These are phyloP conservation scores for Premnoplex brunnescens DNA, from an alignment of 2,797 vertebrate genomes.

Conservation along the genomic window DNA sequence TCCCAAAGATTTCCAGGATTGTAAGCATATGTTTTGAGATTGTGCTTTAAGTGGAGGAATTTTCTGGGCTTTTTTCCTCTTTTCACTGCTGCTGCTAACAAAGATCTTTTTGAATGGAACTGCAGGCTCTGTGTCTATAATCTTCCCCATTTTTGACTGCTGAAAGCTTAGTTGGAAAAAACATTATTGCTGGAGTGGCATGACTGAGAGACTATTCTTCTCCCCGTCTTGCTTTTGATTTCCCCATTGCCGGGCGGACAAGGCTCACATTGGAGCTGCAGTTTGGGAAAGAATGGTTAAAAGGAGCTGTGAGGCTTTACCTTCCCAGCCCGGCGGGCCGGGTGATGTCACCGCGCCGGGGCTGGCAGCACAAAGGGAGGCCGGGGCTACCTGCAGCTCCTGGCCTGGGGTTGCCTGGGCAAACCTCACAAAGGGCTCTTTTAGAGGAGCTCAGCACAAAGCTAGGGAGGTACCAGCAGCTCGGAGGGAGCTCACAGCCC, in stretches of 20 bases:
- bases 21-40: constrained; percentile 27
- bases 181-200: not conserved
- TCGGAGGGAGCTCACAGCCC: not conserved
- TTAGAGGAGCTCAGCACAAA: not conserved
- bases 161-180: constrained; percentile 9
- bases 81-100: constrained; percentile 3
- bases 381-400: not conserved
- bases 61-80: not conserved
- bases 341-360: not conserved
- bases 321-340: not conserved
- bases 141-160: not conserved
- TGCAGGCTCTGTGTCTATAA: constrained; percentile 12
- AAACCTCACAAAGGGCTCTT: not conserved
- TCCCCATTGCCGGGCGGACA: not conserved
- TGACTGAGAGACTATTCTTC: not conserved
- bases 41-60: constrained; percentile 49
- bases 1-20: constrained; percentile 32
- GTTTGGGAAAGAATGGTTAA: not conserved
- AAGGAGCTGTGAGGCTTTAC: not conserved
- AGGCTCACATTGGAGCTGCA: rapidly evolving
- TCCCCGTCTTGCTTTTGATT: not conserved
- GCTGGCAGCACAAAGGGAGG: not conserved
- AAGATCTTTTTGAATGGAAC: constrained; percentile 11
- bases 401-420: not conserved
- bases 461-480: not conserved